Conservation (phyloP, 2,888 invertebrate genomes). For the Neoaliturus tenellus region DNA sequence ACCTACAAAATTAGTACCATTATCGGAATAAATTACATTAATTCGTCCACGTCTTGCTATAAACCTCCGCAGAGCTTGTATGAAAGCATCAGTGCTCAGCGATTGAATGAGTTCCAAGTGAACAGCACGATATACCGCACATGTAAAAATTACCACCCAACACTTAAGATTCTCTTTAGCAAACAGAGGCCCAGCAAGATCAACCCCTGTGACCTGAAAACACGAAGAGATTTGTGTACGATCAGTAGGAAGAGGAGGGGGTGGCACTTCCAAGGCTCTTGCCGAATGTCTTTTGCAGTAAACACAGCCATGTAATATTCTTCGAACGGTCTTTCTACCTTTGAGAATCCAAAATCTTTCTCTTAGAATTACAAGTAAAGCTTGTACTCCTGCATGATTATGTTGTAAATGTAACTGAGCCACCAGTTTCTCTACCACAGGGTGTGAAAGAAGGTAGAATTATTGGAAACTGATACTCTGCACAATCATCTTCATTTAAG, state of each 20-base stretch:
- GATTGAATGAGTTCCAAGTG: conserved; percentile 70
- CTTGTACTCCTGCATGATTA: conserved; percentile 28
- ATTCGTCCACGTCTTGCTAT: conserved; percentile 68
- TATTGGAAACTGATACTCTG: background rate
- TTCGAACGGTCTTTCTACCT: conserved; percentile 39
- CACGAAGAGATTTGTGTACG: conserved; percentile 65
- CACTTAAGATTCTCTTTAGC: conserved; percentile 60
- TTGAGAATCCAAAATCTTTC: conserved; percentile 43
- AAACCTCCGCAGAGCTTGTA: conserved; percentile 69
- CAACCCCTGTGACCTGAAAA: conserved; percentile 69
- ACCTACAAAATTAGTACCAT: conserved; percentile 70
- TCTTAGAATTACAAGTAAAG: conserved; percentile 10
- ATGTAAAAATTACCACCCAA: conserved; percentile 70
- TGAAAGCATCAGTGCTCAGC: conserved; percentile 67
- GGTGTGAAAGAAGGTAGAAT: background rate
- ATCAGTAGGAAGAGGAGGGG: conserved; percentile 66
- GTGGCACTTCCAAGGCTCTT: conserved; percentile 60
- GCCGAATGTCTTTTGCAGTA: conserved; percentile 61
- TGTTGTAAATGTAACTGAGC: no score
- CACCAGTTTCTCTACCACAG: no score
- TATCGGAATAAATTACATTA: conserved; percentile 69
- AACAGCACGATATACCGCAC: conserved; percentile 70
- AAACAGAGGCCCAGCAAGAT: conserved; percentile 70
- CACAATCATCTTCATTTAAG: background rate
- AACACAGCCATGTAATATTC: background rate